Evolutionary conservation across 2,888 invertebrate genomes (phyloP).

Genomic region (Andrena camellia): DNA sequence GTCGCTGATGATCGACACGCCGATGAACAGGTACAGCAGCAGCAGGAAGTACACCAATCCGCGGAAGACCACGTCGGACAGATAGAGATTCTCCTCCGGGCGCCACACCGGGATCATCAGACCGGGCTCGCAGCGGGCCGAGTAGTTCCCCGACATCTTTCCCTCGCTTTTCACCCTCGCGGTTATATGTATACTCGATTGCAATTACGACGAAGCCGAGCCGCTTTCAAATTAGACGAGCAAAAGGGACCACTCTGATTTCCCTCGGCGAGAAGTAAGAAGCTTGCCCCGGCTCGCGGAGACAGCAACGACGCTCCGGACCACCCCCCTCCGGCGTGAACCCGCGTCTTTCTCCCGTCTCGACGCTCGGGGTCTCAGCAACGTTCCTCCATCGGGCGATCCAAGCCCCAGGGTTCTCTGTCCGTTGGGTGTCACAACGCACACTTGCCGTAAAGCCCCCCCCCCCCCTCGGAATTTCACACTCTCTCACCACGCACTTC

Average conservation of each 20-base stretch:
- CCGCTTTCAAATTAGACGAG: too few relatives aligned
- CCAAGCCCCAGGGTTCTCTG: background rate
- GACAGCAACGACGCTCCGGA: background rate
- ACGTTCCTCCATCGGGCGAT: constrained; percentile 26
- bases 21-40: constrained; percentile 98
- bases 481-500: constrained; percentile 18
- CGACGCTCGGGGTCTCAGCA: constrained; percentile 21
- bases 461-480: constrained; percentile 10
- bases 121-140: constrained; percentile 91
- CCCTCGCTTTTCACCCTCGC: background rate
- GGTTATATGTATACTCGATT: too few relatives aligned
- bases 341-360: constrained; percentile 25
- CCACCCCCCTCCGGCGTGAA: constrained; percentile 2
- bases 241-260: too few relatives aligned
- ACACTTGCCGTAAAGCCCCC: constrained; percentile 21
- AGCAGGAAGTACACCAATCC: constrained; percentile 96
- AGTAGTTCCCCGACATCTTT: constrained; percentile 81
- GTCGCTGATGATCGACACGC: constrained; percentile 99
- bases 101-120: constrained; percentile 95
- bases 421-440: background rate
- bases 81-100: constrained; percentile 92
- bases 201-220: too few relatives aligned
- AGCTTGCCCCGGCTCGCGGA: too few relatives aligned
- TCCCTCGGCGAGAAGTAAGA: too few relatives aligned
- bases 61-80: constrained; percentile 92